phyloP scores from a whole-genome alignment of 2,113 vertebrate species.

The Chloropsis hardwickii region DNA sequence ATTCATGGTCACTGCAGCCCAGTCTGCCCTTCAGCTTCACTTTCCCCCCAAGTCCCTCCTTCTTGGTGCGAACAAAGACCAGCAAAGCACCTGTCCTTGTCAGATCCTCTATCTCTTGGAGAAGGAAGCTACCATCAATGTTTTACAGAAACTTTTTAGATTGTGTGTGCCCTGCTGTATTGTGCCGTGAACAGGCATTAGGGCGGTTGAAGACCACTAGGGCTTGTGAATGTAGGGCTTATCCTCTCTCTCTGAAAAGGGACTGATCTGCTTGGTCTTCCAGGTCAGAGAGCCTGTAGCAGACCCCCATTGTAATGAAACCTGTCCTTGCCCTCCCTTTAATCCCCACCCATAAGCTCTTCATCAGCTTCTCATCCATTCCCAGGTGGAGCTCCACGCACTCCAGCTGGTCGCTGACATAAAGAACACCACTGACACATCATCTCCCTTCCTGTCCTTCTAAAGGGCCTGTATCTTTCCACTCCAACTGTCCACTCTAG shows the following conservation, averaged over 20 bases:
- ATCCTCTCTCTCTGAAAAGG: not conserved
- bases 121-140: not conserved
- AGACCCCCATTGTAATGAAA: not conserved
- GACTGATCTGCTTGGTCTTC: not conserved
- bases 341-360: not conserved
- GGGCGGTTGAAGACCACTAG: not conserved
- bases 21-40: not conserved
- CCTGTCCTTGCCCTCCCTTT: not conserved
- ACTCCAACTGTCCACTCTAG: too few species aligned
- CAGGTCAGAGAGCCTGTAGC: not conserved
- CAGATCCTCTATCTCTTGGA: not conserved
- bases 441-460: not conserved
- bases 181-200: fast-evolving
- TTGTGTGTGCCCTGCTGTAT: not conserved
- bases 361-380: not conserved
- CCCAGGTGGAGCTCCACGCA: not conserved
- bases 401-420: not conserved
- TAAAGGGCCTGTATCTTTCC: not conserved
- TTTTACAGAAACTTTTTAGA: not conserved
- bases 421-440: not conserved
- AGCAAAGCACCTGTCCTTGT: not conserved
- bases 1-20: not conserved
- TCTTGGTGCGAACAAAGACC: not conserved
- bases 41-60: not conserved
- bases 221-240: not conserved